Evolutionary conservation across 2,888 invertebrate species (phyloP).

Genomic region (Scelioninae gen. 1): DNA sequence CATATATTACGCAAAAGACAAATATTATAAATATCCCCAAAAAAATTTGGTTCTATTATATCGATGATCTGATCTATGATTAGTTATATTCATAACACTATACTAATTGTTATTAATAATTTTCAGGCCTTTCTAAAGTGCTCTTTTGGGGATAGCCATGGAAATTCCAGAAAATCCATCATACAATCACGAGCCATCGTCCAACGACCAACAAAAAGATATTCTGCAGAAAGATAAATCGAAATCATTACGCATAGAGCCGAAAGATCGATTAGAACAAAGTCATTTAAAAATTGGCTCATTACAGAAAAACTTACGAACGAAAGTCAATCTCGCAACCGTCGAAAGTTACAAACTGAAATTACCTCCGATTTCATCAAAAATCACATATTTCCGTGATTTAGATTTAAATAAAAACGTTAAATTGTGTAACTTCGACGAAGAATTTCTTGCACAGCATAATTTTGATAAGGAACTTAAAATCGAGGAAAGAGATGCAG

Average conservation of each 20-base stretch:
- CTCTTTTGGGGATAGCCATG: conserved; percentile 47
- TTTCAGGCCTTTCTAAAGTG: conserved; percentile 53
- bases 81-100: not conserved
- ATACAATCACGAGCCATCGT: not conserved
- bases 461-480: conserved; percentile 76
- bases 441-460: conserved; percentile 76
- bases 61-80: not conserved
- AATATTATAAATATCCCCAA: too few relatives aligned
- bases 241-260: conserved; percentile 35
- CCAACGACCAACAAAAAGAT: not conserved
- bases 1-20: too few relatives aligned
- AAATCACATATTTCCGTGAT: conserved; percentile 63
- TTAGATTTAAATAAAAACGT: conserved; percentile 74
- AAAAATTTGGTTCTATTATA: not conserved
- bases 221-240: conserved; percentile 36
- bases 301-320: conserved; percentile 77
- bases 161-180: conserved; percentile 23
- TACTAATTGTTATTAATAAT: not conserved
- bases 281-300: conserved; percentile 77
- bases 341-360: conserved; percentile 77
- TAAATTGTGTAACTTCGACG: conserved; percentile 75
- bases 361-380: conserved; percentile 68
- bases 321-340: conserved; percentile 78
- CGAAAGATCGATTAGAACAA: conserved; percentile 74
- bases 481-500: conserved; percentile 77